phyloP scores from a whole-genome alignment of 2,113 vertebrate genomes.

The Harpagus bidentatus region DNA sequence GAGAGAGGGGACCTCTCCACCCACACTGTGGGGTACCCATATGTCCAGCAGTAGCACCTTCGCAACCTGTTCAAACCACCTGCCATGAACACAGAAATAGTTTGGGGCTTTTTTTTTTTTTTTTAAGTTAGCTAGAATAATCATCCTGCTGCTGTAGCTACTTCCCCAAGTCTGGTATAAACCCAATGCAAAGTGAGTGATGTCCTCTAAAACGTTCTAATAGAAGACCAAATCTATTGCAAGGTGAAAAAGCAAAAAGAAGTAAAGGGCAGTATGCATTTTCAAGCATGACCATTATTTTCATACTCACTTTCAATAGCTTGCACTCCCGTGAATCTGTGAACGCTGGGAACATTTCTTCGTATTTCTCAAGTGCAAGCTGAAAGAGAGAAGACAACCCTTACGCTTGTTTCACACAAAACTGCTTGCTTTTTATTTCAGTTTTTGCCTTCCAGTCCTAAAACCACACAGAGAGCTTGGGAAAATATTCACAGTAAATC shows the following conservation, averaged over 20 bases:
- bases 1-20: too few relatives aligned
- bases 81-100: rapidly evolving
- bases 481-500: neutral
- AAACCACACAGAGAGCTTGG: rapidly evolving
- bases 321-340: constrained; percentile 98
- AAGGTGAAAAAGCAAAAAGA: neutral
- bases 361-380: constrained; percentile 96
- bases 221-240: rapidly evolving
- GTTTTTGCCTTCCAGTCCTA: neutral
- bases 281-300: neutral
- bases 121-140: neutral
- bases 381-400: constrained; percentile 42
- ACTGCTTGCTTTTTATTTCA: too few relatives aligned
- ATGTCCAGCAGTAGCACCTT: neutral
- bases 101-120: neutral
- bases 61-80: neutral
- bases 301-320: constrained; percentile 86
- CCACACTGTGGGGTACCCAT: neutral
- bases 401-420: neutral
- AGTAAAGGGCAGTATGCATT: neutral
- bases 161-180: neutral
- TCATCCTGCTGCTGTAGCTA: neutral
- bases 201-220: rapidly evolving
- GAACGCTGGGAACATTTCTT: constrained; percentile 98
- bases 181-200: rapidly evolving